phyloP scores from a whole-genome alignment of 2,888 invertebrate genomes.

The Thecophora atra region DNA sequence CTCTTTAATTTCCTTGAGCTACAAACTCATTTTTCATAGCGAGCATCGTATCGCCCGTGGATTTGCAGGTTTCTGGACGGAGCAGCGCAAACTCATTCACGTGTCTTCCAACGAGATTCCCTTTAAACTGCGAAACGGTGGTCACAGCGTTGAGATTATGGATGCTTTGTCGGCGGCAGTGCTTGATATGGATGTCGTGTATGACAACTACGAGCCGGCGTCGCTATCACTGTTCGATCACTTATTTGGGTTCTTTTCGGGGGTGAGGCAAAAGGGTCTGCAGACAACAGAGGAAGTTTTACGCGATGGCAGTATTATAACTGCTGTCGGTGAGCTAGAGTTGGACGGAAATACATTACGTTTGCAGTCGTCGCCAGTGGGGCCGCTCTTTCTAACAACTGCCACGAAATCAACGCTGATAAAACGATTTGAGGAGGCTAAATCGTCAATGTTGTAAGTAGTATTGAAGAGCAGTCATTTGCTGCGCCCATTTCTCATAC shows the following conservation, averaged over 20 bases:
- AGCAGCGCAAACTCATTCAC: conserved; percentile 81
- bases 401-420: conserved; percentile 80
- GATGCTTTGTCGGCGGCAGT: conserved; percentile 78
- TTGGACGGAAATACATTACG: conserved; percentile 73
- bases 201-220: conserved; percentile 81
- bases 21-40: conserved; percentile 67
- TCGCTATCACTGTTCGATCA: conserved; percentile 80
- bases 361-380: conserved; percentile 78
- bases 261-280: conserved; percentile 82
- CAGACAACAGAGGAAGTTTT: conserved; percentile 90
- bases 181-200: conserved; percentile 82
- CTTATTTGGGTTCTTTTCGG: conserved; percentile 86
- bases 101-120: conserved; percentile 83
- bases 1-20: background rate
- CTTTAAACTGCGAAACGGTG: conserved; percentile 75
- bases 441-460: conserved; percentile 74
- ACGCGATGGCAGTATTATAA: conserved; percentile 81
- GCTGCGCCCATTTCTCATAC: too few relatives aligned
- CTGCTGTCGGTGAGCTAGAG: conserved; percentile 81
- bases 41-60: conserved; percentile 86
- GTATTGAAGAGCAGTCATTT: too few relatives aligned
- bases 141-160: conserved; percentile 75
- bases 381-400: conserved; percentile 82
- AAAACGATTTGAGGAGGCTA: conserved; percentile 77
- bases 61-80: conserved; percentile 87